These are phyloP conservation scores for Eriosoma lanigerum DNA, from an alignment of 1,140 invertebrate genomes.

Conservation along the genomic window DNA sequence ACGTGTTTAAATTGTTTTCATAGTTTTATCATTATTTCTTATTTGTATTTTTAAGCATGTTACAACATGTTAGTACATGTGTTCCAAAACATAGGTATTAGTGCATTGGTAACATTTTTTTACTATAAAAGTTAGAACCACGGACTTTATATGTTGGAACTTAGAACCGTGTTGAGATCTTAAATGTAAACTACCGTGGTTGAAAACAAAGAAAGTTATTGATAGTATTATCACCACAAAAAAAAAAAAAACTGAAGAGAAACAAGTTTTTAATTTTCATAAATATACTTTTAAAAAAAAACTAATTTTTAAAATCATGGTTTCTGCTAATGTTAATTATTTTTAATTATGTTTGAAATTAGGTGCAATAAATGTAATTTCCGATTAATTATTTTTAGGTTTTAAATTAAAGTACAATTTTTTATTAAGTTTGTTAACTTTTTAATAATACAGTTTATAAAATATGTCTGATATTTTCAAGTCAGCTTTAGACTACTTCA, in stretches of 20 bases:
- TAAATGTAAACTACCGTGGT: too few relatives aligned
- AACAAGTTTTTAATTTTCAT: slow-evolving; percentile 25
- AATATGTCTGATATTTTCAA: slow-evolving; percentile 86
- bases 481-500: slow-evolving; percentile 83
- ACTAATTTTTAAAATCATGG: background rate
- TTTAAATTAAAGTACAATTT: slow-evolving; percentile 11
- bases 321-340: background rate
- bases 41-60: too few relatives aligned
- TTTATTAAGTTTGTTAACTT: background rate
- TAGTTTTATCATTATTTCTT: too few relatives aligned
- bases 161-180: too few relatives aligned
- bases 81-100: too few relatives aligned
- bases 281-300: background rate
- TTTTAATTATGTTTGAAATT: background rate
- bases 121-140: too few relatives aligned
- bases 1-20: too few relatives aligned
- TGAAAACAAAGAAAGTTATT: slow-evolving; percentile 25
- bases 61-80: too few relatives aligned
- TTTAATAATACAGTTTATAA: background rate
- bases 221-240: slow-evolving; percentile 9
- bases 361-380: background rate
- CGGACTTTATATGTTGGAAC: too few relatives aligned
- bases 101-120: too few relatives aligned
- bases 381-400: slow-evolving; percentile 5
- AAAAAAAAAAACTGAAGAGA: background rate